These are phyloP conservation scores for Fistularia commersonii DNA, from an alignment of 2,797 vertebrate species.

Conservation along the genomic window DNA sequence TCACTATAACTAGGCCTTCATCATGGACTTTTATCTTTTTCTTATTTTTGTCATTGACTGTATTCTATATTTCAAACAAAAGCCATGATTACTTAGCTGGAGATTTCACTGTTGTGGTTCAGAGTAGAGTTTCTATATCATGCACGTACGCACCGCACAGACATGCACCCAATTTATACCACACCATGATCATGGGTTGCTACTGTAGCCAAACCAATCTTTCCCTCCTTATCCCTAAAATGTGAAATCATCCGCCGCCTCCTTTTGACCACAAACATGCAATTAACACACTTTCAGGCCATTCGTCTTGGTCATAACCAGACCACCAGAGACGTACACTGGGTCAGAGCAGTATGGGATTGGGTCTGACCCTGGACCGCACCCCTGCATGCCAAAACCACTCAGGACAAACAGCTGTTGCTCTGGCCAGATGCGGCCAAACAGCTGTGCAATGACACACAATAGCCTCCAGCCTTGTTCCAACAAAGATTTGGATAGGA, in stretches of 20 bases:
- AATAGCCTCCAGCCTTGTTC: constrained; percentile 20
- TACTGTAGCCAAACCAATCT: constrained; percentile 31
- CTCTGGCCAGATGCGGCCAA: constrained; percentile 44
- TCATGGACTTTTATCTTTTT: constrained; percentile 16
- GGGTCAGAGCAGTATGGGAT: constrained; percentile 60
- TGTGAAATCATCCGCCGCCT: constrained; percentile 41
- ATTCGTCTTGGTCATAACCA: constrained; percentile 35
- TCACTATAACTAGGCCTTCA: constrained; percentile 12
- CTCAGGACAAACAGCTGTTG: constrained; percentile 65
- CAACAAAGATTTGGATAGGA: constrained; percentile 3
- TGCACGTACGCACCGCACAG: constrained; percentile 11
- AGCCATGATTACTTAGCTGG: constrained; percentile 5
- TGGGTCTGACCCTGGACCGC: constrained; percentile 58
- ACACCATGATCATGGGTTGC: constrained; percentile 59
- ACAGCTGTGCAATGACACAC: constrained; percentile 27
- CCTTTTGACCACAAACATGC: constrained; percentile 51
- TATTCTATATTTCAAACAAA: constrained; percentile 25
- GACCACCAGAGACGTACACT: constrained; percentile 48
- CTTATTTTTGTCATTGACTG: constrained; percentile 2
- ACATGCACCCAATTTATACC: constrained; percentile 58
- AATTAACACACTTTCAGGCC: constrained; percentile 65
- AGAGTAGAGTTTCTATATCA: constrained; percentile 30
- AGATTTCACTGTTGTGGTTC: constrained; percentile 31
- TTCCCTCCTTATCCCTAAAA: constrained; percentile 30
- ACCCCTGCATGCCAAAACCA: constrained; percentile 51